Conservation (phyloP, 2,888 invertebrate genomes). For the Thymelicus acteon region DNA sequence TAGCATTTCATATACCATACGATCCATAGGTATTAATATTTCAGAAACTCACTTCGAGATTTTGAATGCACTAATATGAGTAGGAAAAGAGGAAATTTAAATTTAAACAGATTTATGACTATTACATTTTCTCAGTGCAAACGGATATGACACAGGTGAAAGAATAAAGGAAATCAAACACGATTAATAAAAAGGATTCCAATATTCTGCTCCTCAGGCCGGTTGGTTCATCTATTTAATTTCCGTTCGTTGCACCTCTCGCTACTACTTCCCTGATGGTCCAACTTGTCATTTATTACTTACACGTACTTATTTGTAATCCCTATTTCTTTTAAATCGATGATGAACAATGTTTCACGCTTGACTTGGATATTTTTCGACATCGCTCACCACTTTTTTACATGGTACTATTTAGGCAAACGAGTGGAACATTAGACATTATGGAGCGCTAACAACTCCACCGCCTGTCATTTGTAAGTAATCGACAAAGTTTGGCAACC, state of each 20-base stretch:
- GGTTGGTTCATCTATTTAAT: neutral
- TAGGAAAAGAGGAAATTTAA: too few species aligned
- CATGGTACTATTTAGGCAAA: too few species aligned
- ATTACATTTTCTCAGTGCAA: neutral
- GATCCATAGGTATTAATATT: neutral
- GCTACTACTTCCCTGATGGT: too few species aligned
- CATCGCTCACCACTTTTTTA: too few species aligned
- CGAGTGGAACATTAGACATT: too few species aligned
- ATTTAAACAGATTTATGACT: neutral
- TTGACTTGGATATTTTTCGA: too few species aligned
- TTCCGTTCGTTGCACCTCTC: neutral
- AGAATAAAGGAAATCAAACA: neutral
- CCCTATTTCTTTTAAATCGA: too few species aligned
- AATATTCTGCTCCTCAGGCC: neutral
- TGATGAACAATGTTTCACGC: too few species aligned
- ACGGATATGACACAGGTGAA: neutral
- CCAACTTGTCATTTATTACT: neutral
- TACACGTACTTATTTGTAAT: neutral
- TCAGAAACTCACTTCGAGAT: neutral
- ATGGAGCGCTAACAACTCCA: too few species aligned
- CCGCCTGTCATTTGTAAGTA: too few species aligned
- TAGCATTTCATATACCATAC: neutral
- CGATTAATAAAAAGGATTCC: neutral
- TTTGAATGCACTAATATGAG: neutral
- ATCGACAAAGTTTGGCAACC: too few species aligned